Conservation (phyloP, 2,888 invertebrate genomes). For the Quadroppia sp. region DNA sequence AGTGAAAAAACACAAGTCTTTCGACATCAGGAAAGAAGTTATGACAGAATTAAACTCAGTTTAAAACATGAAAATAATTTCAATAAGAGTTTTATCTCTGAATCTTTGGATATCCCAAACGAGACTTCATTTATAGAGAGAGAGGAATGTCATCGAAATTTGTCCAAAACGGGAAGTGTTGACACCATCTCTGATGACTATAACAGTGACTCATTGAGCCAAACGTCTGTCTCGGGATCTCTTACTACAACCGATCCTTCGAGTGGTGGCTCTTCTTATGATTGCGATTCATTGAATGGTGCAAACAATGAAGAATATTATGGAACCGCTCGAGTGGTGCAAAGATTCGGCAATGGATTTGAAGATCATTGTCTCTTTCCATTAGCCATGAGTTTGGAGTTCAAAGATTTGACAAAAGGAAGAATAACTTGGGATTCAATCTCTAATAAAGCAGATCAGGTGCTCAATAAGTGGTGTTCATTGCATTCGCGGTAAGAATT, state of each 20-base stretch:
- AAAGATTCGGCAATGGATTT: constrained; percentile 12
- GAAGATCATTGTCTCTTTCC: constrained; percentile 11
- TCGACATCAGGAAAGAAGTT: constrained; percentile 10
- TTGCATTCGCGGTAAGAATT: constrained; percentile 5
- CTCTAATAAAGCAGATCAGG: neutral
- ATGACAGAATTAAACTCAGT: constrained; percentile 22
- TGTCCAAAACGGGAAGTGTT: neutral
- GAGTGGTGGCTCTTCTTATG: neutral
- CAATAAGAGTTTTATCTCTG: neutral
- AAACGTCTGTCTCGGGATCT: neutral
- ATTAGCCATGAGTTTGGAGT: neutral
- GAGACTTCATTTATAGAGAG: neutral
- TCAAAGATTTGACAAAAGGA: neutral
- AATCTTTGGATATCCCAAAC: neutral
- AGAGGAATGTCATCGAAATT: too few species aligned
- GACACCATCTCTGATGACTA: neutral
- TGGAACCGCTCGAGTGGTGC: neutral
- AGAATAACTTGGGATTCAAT: constrained; percentile 15
- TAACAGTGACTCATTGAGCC: neutral
- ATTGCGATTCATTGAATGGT: neutral
- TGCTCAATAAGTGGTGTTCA: constrained; percentile 18
- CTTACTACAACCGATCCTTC: neutral
- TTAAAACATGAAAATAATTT: neutral
- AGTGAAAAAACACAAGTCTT: neutral
- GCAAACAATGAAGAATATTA: neutral